Conservation (phyloP, 2,888 invertebrate genomes). For the Ceramica pisi region DNA sequence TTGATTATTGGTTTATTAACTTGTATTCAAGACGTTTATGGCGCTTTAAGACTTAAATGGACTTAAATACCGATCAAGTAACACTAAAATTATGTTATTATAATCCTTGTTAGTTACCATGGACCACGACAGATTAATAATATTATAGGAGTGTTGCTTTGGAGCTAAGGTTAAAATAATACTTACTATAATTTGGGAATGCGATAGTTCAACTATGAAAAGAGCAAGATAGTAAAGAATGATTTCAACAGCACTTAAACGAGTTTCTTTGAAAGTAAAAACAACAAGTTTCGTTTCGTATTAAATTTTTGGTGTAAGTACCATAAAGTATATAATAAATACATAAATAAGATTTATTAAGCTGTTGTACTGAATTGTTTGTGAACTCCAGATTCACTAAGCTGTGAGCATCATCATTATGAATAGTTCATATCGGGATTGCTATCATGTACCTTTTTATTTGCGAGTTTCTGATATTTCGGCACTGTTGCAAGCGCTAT, state of each 20-base stretch:
- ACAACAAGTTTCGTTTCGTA: too few species aligned
- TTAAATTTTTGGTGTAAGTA: too few species aligned
- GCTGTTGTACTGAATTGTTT: background rate
- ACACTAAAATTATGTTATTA: slow-evolving; percentile 42
- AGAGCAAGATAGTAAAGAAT: background rate
- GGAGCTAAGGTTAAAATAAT: background rate
- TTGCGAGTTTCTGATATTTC: too few species aligned
- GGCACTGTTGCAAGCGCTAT: too few species aligned
- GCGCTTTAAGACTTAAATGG: slow-evolving; percentile 7
- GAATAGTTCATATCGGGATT: too few species aligned
- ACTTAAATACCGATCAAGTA: slow-evolving; percentile 31
- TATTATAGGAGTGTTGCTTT: background rate
- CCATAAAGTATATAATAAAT: too few species aligned
- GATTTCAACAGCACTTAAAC: background rate
- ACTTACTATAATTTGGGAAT: background rate
- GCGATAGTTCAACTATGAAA: background rate
- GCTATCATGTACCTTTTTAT: too few species aligned
- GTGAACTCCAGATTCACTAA: background rate
- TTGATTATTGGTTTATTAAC: slow-evolving; percentile 65
- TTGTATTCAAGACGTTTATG: slow-evolving; percentile 39
- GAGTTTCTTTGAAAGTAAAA: background rate
- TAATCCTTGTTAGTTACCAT: slow-evolving; percentile 2
- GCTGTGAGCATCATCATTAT: slow-evolving; percentile 2
- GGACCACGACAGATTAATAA: background rate
- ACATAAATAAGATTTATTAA: background rate